Base-by-base conservation (phyloP, 2,888 invertebrate genomes). In the Andrena marginata region DNA sequence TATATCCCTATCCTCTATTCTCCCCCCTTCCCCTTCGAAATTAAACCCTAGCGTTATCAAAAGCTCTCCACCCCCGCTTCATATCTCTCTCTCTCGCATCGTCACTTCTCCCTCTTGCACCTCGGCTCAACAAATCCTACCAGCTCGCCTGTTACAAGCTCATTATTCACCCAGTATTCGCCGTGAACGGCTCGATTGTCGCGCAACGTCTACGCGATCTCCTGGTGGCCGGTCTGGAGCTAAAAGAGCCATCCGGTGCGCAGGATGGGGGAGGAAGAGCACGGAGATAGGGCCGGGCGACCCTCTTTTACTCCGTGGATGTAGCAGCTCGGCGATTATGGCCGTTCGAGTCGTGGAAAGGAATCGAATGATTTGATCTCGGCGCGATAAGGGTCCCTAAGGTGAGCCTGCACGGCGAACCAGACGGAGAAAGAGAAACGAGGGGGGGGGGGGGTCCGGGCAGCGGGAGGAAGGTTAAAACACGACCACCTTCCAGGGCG, bases 281-380 rank as follows among this genome's bases (percentile, higher is more conserved):
- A 75, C 74, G 75, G 59, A 85, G 84, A 84, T 87, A 81, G 86
- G 60, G 80, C 54, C 73, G 63, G 23, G 48, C 78, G 84, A 86
- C 80, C 82, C 85, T 85, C 84, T 84, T 84, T 85, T 87, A 81
- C 86, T 79, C 54, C 80, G 35, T 20, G 70, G 62, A 64, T 77
- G 84, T 77, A 77, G 73, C 73, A 74, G 81, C 77, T 56, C 80
- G 81, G 77, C 84, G 89, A 90, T 90, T 87, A 89, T 89, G 80
- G 89, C 85, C 88, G 84, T 88, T 87, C 85, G 81, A 85, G 84
- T 86, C 84, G 86, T 76, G 79, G 82, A 86, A 88, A 88, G 88
- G 87, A 88, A 85, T 87, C 89, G 87, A 89, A 88, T 90, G 89
- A 92, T 92, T 92, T 92, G 92, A 92, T 92, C 90, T 73, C 74